Base-by-base conservation (phyloP, 2,113 vertebrate species). In the Macaca nemestrina region DNA sequence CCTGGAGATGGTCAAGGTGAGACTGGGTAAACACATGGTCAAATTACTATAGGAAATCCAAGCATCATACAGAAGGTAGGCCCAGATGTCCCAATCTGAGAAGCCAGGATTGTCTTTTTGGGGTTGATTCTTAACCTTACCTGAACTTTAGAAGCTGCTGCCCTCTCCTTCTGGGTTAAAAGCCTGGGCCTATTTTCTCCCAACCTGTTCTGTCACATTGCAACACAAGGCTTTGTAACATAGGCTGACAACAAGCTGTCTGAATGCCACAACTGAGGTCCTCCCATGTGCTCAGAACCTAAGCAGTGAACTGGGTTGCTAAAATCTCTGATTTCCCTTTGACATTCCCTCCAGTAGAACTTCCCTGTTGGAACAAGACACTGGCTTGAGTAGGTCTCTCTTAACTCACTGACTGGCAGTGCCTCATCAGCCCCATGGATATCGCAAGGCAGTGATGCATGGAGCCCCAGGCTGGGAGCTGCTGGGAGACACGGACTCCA, bases 381-480 rank as follows among this genome's bases (percentile, higher is more conserved):
- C 48, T 13, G 30, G 11, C 32, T 52, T 93, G 64, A 38, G 45
- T 81, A 25, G 22, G 3, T 5, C 40, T 45, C 52, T 52, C 7
- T 22, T 48, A 72, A 23, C 11, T 6, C 2, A 1, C 12, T 57
- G 72, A 64, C 13, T n/a, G 32, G 50, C 16, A 0, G 0, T 5
- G 32, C 8, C 43, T 30, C 48, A 7, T 22, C 35, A 35, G 45
- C 6, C 22, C 57, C 30, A 14, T 32, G 76, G 45, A 59, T 20
- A 5, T 13, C 9, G 22, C 5, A 16, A 12, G 35, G 6, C 18
- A 11, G 16, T 32, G 38, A 10, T 6, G 11, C 6, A 35, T 1
- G 43, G 45, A 67, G 12, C 27, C 11, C 6, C 32, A 59, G 79
- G 8, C 18, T 8, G 13, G 68, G 68, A 59, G 32, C 32, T 18